Percentiles rank a stretch among this genome's conserved stretches.
Conservation (phyloP, 2,888 invertebrate genomes). For the Synanthedon tipuliformis region DNA sequence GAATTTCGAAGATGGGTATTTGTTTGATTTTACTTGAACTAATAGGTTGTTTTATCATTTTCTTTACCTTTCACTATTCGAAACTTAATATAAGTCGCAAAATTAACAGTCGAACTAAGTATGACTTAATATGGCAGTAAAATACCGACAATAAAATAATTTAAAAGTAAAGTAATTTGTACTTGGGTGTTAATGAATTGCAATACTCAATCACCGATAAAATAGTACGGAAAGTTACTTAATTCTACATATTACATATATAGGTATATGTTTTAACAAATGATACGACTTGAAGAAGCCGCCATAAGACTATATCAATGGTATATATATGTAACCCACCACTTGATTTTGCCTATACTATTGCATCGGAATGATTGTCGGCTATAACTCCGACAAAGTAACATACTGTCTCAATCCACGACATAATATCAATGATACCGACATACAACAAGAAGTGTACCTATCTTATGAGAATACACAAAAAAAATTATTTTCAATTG, state of each 20-base stretch:
- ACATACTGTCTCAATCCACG: neutral
- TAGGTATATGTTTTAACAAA: too few relatives aligned
- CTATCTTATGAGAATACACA: neutral
- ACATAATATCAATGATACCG: neutral
- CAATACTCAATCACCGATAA: neutral
- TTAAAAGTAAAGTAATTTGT: constrained; percentile 26
- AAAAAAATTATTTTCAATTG: too few relatives aligned
- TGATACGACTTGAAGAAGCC: too few relatives aligned
- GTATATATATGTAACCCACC: too few relatives aligned
- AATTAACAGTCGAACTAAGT: constrained; percentile 8
- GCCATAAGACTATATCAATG: too few relatives aligned
- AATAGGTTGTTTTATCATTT: too few relatives aligned
- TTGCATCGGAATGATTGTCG: too few relatives aligned
- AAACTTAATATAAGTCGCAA: neutral
- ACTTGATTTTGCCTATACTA: neutral
- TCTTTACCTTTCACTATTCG: neutral
- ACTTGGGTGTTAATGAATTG: constrained; percentile 19
- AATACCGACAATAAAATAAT: neutral
- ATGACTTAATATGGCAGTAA: constrained; percentile 15
- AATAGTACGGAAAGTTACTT: neutral
- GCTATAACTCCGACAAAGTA: too few relatives aligned
- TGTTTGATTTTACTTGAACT: too few relatives aligned
- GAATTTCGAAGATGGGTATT: too few relatives aligned
- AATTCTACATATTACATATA: too few relatives aligned
- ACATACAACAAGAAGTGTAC: neutral